These are phyloP conservation scores for Siniperca obscura DNA, from an alignment of 2,797 vertebrate species.

Conservation along the genomic window DNA sequence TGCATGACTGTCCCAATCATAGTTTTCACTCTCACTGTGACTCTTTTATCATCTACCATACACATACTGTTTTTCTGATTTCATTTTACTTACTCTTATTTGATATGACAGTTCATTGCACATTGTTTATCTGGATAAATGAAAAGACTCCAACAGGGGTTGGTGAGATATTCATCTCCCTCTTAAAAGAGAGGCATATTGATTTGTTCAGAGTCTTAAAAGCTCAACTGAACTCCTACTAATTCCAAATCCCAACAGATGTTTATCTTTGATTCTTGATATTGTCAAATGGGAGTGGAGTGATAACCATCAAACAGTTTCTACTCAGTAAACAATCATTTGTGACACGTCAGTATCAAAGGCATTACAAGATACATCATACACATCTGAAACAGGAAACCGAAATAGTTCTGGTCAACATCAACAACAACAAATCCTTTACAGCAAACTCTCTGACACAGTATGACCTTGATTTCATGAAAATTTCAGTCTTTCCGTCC, in stretches of 20 bases:
- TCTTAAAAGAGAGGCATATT: constrained; percentile 64
- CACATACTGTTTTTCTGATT: not conserved
- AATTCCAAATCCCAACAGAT: constrained; percentile 65
- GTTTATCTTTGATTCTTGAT: constrained; percentile 68
- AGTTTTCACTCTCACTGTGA: not conserved
- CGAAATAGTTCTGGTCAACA: not conserved
- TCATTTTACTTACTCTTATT: constrained; percentile 7
- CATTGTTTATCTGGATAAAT: constrained; percentile 45
- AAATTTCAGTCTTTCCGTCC: not conserved
- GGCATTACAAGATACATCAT: constrained; percentile 33
- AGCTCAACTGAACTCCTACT: constrained; percentile 55
- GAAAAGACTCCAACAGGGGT: constrained; percentile 23
- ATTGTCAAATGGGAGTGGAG: constrained; percentile 56
- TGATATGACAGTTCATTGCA: constrained; percentile 17
- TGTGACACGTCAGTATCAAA: constrained; percentile 28
- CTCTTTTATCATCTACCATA: not conserved
- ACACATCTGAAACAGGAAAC: constrained; percentile 21
- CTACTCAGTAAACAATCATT: constrained; percentile 20
- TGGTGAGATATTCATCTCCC: constrained; percentile 68
- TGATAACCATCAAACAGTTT: constrained; percentile 56
- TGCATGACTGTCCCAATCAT: not conserved
- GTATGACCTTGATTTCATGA: constrained; percentile 25
- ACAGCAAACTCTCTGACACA: not conserved
- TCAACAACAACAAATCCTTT: not conserved
- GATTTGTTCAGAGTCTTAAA: constrained; percentile 75